Evolutionary conservation across 2,113 vertebrate genomes (phyloP), one percentile per base, ranked within the genome.

Genomic region (Podiceps cristatus): DNA sequence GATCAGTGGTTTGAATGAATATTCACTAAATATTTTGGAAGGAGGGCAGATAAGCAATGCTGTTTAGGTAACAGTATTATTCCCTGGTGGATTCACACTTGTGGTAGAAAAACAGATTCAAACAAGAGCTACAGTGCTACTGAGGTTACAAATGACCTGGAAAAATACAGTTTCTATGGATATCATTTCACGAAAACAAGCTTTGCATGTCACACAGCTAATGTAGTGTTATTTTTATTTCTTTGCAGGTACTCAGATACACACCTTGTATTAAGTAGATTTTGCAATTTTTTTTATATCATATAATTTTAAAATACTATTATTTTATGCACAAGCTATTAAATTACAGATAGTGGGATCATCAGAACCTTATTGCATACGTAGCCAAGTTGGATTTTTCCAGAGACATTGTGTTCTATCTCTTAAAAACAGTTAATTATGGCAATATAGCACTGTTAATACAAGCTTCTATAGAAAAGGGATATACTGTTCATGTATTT

Each of bases 91-190:
- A 73, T 98, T 96, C 95, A 95, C 77, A 96, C 76, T 97, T 96
- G 66, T 78, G 79, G 68, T 33, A 96, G 75, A 95, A 95, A 98
- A 97, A 87, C 89, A 95, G 92, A 93, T 82, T 95, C 91, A 92
- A 89, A 95, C 82, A 91, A 98, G 92, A 62, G 86, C 89, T 80
- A 78, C 69, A 77, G 78, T 96, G 95, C 92, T 78, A 96, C 72
- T 84, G 88, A 75, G 83, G 75, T 69, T 67, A 94, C 95, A 96
- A 91, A 95, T 60, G 78, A 94, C 78, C 95, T 93, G 96, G 90
- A 95, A 97, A 91, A 97, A 96, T 81, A 95, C 81, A 96, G 91
- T 97, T 96, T 96, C 96, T 98, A 68, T 92, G 90, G 93, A 66
- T 96, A 94, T 96, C 50, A 96, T 84, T 80, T 88, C 93, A 84